These are phyloP conservation scores for Python bivittatus DNA, from an alignment of 2,113 vertebrate species.

Conservation along the genomic window DNA sequence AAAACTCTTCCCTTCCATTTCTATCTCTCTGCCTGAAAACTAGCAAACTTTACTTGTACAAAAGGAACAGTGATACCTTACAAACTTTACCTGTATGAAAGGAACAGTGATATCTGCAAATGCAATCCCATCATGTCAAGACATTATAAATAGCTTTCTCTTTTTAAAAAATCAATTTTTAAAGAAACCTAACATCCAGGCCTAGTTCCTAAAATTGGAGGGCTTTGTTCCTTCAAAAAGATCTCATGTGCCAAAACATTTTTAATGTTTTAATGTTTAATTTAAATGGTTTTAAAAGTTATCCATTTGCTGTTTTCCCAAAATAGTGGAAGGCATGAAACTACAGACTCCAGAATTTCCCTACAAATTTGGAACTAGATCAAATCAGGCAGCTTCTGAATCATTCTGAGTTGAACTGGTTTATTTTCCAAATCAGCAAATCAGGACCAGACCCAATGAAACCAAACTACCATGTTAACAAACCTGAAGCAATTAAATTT, in stretches of 20 bases:
- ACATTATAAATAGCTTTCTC: neutral
- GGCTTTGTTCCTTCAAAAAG: neutral
- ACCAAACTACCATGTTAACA: conserved; percentile 15
- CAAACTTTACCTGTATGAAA: neutral
- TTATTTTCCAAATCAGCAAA: neutral
- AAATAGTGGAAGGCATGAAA: neutral
- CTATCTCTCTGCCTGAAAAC: neutral
- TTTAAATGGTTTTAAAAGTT: neutral
- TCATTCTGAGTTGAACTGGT: neutral
- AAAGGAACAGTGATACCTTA: neutral
- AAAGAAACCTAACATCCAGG: neutral
- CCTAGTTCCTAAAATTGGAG: neutral
- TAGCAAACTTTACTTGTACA: neutral
- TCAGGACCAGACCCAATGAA: neutral
- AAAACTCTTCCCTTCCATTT: neutral
- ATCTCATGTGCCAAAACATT: neutral
- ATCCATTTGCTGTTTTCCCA: neutral
- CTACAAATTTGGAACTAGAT: neutral
- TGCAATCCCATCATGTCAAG: neutral
- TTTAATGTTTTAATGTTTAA: neutral
- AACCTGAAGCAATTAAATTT: conserved; percentile 35
- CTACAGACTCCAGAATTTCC: neutral
- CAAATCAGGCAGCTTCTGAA: neutral
- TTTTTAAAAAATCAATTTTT: neutral
- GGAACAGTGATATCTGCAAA: neutral